phyloP scores from a whole-genome alignment of 1,140 invertebrate species.

The Penaeus japonicus region DNA sequence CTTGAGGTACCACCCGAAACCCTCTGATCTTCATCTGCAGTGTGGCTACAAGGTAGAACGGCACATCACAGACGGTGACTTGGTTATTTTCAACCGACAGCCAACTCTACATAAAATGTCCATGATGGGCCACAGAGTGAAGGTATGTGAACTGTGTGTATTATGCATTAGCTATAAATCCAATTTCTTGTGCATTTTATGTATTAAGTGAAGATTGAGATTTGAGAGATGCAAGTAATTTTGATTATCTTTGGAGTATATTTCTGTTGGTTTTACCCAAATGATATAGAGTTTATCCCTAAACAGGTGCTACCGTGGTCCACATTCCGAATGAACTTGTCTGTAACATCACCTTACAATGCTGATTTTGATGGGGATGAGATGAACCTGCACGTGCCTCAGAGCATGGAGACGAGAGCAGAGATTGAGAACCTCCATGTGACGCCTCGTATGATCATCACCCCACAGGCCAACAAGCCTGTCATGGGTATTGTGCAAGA shows the following conservation, averaged over 20 bases:
- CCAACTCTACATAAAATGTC: constrained; percentile 99
- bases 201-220: no score
- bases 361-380: constrained; percentile 99
- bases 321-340: constrained; percentile 94
- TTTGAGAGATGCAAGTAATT: no score
- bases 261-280: not conserved
- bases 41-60: constrained; percentile 97
- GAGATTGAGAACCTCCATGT: constrained; percentile 98
- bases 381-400: constrained; percentile 99
- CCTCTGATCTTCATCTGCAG: constrained; percentile 97
- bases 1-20: constrained; percentile 96
- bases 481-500: constrained; percentile 99
- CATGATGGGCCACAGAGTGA: constrained; percentile 99
- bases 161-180: no score
- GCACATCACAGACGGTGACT: constrained; percentile 96
- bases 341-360: constrained; percentile 98
- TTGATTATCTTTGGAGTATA: not conserved
- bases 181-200: no score
- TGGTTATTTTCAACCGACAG: constrained; percentile 99
- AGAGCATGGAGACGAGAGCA: constrained; percentile 98
- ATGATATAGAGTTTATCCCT: not conserved
- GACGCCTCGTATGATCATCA: constrained; percentile 98
- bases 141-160: constrained; percentile 66
- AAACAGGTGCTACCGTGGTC: constrained; percentile 92
- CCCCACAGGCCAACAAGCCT: constrained; percentile 87